A percentile compares a stretch with the other conserved stretches of the same genome.
Evolutionary conservation across 2,113 vertebrate species (phyloP).

Genomic region (Tichodroma muraria): DNA sequence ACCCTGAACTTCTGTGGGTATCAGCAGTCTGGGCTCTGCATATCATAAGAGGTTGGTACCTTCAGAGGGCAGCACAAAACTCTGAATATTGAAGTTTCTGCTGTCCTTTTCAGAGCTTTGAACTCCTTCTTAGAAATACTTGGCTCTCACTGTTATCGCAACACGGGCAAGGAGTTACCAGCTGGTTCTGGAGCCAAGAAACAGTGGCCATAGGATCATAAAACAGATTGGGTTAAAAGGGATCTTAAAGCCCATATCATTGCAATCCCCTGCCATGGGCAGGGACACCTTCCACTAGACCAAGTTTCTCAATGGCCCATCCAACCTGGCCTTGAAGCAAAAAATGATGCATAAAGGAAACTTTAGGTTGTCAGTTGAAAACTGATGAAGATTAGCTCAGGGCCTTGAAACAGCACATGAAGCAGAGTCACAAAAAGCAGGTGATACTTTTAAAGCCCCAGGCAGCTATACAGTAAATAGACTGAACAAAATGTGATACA

Average conservation of each 20-base stretch:
- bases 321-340: neutral
- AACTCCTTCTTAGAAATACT: neutral
- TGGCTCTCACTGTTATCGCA: neutral
- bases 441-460: neutral
- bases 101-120: neutral
- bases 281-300: neutral
- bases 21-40: neutral
- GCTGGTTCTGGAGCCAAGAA: neutral
- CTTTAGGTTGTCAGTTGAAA: neutral
- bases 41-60: neutral
- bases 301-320: neutral
- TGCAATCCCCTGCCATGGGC: neutral
- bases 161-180: neutral
- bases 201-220: neutral
- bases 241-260: neutral
- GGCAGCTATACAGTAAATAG: neutral
- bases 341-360: neutral
- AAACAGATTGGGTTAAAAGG: neutral
- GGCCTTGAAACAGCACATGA: neutral
- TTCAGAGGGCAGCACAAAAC: neutral
- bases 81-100: neutral
- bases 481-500: neutral
- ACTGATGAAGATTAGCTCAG: neutral
- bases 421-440: neutral
- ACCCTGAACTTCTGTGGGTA: neutral